Base-by-base conservation (phyloP, 92 coral and sea anemone genomes). In the Bergia sp. region DNA sequence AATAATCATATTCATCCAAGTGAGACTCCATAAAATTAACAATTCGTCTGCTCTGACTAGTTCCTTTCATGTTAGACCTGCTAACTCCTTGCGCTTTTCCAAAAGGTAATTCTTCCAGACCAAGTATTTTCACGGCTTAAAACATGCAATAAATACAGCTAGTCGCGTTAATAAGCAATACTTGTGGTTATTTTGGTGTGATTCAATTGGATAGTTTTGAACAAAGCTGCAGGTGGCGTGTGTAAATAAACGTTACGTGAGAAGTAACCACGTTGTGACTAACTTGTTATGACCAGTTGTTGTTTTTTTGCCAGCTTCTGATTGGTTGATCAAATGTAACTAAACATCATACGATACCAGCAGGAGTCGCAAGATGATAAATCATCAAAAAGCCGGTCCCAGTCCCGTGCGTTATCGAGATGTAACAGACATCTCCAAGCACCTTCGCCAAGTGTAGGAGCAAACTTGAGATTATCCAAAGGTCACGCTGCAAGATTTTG, bases 1-100 rank as follows among this genome's bases (percentile, higher is more conserved):
- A 96, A 73, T 95, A 80, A 15, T 96, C 99, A 49, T 95, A 96
- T 61, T 96, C 96, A 85, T 96, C 99, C 76, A 96, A 83, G 58
- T 89, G 87, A 38, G 89, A 91, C 86, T 95, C 98, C 61, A 89
- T 90, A 37, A 74, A 71, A 69, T 86, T 83, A 6, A 82, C 42
- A 41, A 93, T 5, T 36, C 98, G 92, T 40, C 98, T 92, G 45
- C 90, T 77, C 37, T 89, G 77, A 61, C 95, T 92, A 4, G 79
- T 78, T 50, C 98, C 98, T 66, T 81, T 89, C 98, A 95, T 61
- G 6, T 20, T 3, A 16, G 69, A 18, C 29, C 90, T 53, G 53
- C 73, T 13, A 66, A n/a, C 40, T 2, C 37, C 49, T 16, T 18
- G 1, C 41, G 29, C 43, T 79, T 39, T 47, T 38, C 29, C 71